Base-by-base conservation (phyloP, 2,113 vertebrate genomes). In the Cyprinodon brontotheroides region DNA sequence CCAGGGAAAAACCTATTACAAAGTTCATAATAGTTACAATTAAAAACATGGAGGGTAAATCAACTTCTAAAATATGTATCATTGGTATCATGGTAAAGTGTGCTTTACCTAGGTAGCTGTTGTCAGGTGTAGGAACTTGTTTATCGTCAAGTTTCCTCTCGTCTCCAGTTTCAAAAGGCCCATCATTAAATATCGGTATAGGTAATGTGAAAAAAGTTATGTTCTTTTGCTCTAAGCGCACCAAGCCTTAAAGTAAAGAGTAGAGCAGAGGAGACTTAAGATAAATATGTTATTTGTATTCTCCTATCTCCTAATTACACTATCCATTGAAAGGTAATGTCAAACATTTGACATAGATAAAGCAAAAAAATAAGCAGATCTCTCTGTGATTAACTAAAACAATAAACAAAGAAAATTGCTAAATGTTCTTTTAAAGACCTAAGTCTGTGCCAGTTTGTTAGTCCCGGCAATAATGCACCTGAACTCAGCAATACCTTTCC, bases 31-130 rank as follows among this genome's bases (percentile, higher is more conserved):
- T 57, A 50, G 50, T 20, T 53, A 53, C 12, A 0, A 40, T 38
- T 40, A 4, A n/a, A 17, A 60, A 67, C 17, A n/a, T 57, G 47
- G 22, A 39, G 50, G 38, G 15, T 48, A 3, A 9, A 15, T 20
- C n/a, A 17, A 3, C 11, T n/a, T 14, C 7, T 63, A 68, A 20
- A 61, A 60, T 11, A n/a, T 1, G 0, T 29, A 14, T 47, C 7
- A 67, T 22, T 15, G 3, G 36, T 36, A 13, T 4, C 36, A n/a
- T 3, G 3, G n/a, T 57, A n/a, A 57, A 57, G 14, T 20, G 7
- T n/a, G 22, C 92, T 15, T 95, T 96, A 99, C 98, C 98, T 93
- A 99, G 93, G 69, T 98, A 99, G 95, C 98, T 99, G 95, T 95
- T 97, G 82, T 94, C 79, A 72, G 97, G 95, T 79, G 94, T 96